Evolutionary conservation across 2,888 invertebrate species (phyloP), one percentile per base, ranked within the genome.

Genomic region (Philereme vetulata): DNA sequence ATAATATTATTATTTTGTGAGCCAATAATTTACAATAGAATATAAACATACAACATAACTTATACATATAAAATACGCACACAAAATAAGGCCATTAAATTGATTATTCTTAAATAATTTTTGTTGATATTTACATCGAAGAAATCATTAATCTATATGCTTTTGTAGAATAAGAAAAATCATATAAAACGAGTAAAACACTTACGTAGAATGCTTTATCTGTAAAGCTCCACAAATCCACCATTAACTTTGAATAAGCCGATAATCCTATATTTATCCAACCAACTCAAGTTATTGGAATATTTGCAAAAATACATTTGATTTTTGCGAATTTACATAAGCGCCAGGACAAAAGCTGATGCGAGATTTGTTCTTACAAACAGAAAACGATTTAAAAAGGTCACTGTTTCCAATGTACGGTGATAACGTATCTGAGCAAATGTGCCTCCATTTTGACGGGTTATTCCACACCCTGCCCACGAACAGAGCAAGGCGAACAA

Each of bases 371-470:
- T 66, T 69, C 67, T 67, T 64, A 62, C 61, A 64, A 62, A 60
- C 55, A 48, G 67, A 67, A 71, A 62, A 62, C 65, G 60, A 66
- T 59, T 58, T 60, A 43, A 65, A 65, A 71, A 54, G 70, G 70
- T 68, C 71, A 60, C 67, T 45, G 47, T 34, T 56, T 60, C 58
- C 44, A 72, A 70, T 66, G 62, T 63, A 62, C 56, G 21, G 42
- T 65, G 75, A 74, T 74, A 77, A 70, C 67, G 43, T 72, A 70
- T 70, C 66, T 67, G 59, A 40, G 47, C 57, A 67, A 69, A 70
- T 69, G 65, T 65, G 10, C 49, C 63, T 58, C 57, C 59, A 64
- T 65, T 69, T 52, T 51, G 8, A 32, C 45, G 40, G 34, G 21
- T 42, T 35, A 40, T 46, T 33, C 38, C 11, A 33, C 36, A 50